Evolutionary conservation across 2,113 vertebrate genomes (phyloP).

Genomic region (Scomber colias): DNA sequence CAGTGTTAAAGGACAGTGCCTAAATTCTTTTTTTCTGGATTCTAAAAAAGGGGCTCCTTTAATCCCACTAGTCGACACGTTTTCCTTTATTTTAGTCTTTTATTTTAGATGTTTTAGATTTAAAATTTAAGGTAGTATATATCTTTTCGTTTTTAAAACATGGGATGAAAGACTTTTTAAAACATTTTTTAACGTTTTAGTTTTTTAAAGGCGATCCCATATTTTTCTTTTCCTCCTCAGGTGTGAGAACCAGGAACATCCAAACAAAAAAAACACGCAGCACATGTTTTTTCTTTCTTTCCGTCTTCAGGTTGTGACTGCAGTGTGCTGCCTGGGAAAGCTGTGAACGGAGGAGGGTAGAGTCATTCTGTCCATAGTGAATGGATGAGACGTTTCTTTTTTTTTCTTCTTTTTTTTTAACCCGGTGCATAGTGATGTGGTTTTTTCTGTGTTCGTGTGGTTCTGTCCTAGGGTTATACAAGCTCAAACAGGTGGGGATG

Average conservation of each 20-base stretch:
- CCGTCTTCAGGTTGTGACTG: conserved; percentile 37
- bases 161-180: conserved; percentile 19
- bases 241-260: conserved; percentile 49
- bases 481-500: conserved; percentile 22
- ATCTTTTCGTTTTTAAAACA: conserved; percentile 27
- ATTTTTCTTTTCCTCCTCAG: conserved; percentile 41
- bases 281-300: conserved; percentile 30
- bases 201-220: conserved; percentile 28
- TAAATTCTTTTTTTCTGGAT: conserved; percentile 37
- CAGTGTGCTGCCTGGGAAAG: conserved; percentile 54
- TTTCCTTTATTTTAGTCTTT: not conserved
- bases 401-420: not conserved
- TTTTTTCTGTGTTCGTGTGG: conserved; percentile 56
- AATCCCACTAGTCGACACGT: conserved; percentile 32
- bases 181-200: conserved; percentile 10
- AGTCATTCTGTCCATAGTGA: conserved; percentile 41
- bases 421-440: conserved; percentile 60
- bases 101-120: conserved; percentile 41
- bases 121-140: conserved; percentile 16
- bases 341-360: conserved; percentile 75
- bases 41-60: conserved; percentile 33
- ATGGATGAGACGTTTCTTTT: conserved; percentile 53
- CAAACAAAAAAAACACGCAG: conserved; percentile 40
- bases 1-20: conserved; percentile 48
- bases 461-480: conserved; percentile 62